Evolutionary conservation across 2,888 invertebrate genomes (phyloP).

Genomic region (Syrista parreyssii): DNA sequence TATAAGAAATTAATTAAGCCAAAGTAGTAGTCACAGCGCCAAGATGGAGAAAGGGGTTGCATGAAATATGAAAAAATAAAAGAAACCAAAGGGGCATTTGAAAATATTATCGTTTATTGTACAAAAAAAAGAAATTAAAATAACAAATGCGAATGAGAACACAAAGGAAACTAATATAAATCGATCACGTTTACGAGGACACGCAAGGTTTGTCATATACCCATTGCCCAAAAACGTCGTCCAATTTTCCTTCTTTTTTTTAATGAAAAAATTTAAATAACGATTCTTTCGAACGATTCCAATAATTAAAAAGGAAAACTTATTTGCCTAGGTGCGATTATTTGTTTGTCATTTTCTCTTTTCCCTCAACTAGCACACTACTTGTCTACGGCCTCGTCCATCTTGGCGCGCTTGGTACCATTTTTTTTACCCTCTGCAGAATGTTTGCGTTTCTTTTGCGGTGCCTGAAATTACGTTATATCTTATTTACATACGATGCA

Average conservation of each 20-base stretch:
- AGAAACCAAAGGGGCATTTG: constrained; percentile 37
- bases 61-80: constrained; percentile 43
- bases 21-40: constrained; percentile 21
- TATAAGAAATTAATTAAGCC: constrained; percentile 8
- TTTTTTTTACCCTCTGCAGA: constrained; percentile 64
- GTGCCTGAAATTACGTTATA: constrained; percentile 63
- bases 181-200: not conserved
- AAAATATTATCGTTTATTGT: constrained; percentile 51
- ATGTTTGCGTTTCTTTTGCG: constrained; percentile 64
- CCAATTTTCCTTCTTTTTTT: not conserved
- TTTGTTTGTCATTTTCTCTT: constrained; percentile 13
- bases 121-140: constrained; percentile 42
- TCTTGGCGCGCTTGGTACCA: constrained; percentile 64
- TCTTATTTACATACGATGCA: constrained; percentile 47
- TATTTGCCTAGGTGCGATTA: constrained; percentile 6
- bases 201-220: not conserved
- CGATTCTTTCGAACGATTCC: not conserved
- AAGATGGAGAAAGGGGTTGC: constrained; percentile 48
- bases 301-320: constrained; percentile 20
- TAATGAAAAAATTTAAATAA: not conserved
- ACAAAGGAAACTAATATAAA: constrained; percentile 19
- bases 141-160: constrained; percentile 33
- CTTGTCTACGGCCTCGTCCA: constrained; percentile 64
- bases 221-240: not conserved
- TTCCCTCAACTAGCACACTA: constrained; percentile 27